A percentile compares a stretch with the other conserved stretches of the same genome.
These are phyloP conservation scores for Aphaenogaster floridana DNA, from an alignment of 1,140 invertebrate species.

Conservation along the genomic window DNA sequence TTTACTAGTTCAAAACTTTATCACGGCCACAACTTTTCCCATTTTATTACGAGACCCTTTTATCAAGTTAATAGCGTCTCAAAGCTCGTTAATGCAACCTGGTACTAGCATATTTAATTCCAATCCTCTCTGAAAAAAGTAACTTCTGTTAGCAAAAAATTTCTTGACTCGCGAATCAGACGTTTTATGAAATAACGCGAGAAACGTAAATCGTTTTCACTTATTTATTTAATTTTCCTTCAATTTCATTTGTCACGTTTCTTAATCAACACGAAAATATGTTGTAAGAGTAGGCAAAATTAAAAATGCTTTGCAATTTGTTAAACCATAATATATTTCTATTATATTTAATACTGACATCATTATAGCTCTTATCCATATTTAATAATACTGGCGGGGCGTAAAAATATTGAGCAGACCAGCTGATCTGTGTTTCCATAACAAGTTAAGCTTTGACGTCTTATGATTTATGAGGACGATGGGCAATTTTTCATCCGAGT, in stretches of 20 bases:
- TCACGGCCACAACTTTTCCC: slow-evolving; percentile 50
- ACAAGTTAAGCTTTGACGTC: slow-evolving; percentile 46
- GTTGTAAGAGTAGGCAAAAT: background rate
- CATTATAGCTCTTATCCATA: background rate
- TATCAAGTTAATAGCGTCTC: slow-evolving; percentile 57
- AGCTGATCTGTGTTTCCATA: slow-evolving; percentile 26
- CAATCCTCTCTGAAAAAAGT: background rate
- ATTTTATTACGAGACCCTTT: slow-evolving; percentile 60
- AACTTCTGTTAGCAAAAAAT: background rate
- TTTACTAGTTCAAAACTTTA: slow-evolving; percentile 60
- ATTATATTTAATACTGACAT: background rate
- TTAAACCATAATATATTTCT: background rate
- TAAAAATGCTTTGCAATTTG: background rate
- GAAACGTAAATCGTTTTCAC: background rate
- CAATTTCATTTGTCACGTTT: background rate
- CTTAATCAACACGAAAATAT: background rate
- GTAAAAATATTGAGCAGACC: slow-evolving; percentile 17
- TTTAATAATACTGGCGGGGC: background rate
- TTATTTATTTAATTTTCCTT: background rate
- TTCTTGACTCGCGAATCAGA: background rate
- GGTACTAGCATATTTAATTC: slow-evolving; percentile 44
- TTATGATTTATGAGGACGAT: slow-evolving; percentile 49
- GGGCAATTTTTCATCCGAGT: slow-evolving; percentile 47
- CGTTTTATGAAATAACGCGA: background rate
- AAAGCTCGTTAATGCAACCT: slow-evolving; percentile 47